Percentiles rank a stretch among this genome's conserved stretches.
Evolutionary conservation across 2,888 invertebrate genomes (phyloP).

Genomic region (Leptopilina myrica): DNA sequence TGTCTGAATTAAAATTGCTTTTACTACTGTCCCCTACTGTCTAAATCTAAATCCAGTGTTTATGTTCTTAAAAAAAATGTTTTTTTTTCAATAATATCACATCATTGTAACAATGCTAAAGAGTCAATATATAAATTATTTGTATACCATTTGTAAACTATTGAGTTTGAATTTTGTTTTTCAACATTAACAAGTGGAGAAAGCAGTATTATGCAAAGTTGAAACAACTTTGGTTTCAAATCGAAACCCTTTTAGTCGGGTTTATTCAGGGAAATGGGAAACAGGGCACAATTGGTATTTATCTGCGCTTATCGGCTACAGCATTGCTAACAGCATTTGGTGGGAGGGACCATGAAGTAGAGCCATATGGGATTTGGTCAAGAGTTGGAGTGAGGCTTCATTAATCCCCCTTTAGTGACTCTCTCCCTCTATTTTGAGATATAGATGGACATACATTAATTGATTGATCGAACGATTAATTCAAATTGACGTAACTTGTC

Average conservation of each 20-base stretch:
- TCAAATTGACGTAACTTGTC: slow-evolving; percentile 23
- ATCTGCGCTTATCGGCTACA: slow-evolving; percentile 14
- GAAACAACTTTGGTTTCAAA: not conserved
- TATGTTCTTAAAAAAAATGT: too few species aligned
- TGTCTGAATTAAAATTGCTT: too few species aligned
- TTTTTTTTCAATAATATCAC: too few species aligned
- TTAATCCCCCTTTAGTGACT: slow-evolving; percentile 5
- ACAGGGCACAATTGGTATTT: slow-evolving; percentile 7
- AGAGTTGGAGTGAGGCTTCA: slow-evolving; percentile 15
- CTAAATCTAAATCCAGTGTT: too few species aligned
- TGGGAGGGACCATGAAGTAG: slow-evolving; percentile 23
- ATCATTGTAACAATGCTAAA: too few species aligned
- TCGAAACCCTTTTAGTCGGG: not conserved
- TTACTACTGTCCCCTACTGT: too few species aligned
- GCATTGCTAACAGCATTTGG: slow-evolving; percentile 3
- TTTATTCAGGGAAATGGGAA: slow-evolving; percentile 6
- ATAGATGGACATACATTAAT: slow-evolving; percentile 23
- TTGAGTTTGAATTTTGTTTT: too few species aligned
- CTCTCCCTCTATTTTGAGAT: not conserved
- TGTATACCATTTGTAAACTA: too few species aligned
- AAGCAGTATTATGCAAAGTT: not conserved
- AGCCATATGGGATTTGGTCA: slow-evolving; percentile 28
- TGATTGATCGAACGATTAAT: slow-evolving; percentile 31
- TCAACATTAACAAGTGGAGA: not conserved
- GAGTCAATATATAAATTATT: too few species aligned